A percentile compares a stretch with the other conserved stretches of the same genome.
Evolutionary conservation across 1,140 invertebrate species (phyloP).

Genomic region (Zaprionus africanus): DNA sequence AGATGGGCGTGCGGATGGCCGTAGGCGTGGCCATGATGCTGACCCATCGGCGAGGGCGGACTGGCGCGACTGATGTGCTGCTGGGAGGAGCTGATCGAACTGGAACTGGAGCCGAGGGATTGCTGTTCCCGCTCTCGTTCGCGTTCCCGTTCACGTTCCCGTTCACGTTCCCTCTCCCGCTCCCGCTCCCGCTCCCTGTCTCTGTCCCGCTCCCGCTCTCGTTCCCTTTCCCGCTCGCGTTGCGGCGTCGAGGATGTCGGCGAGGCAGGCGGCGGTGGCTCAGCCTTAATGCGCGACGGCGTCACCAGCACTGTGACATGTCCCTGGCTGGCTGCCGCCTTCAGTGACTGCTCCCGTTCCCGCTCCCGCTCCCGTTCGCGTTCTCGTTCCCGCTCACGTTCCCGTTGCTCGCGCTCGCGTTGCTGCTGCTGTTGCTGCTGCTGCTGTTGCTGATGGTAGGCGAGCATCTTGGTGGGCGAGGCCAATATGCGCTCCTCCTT

Average conservation of each 20-base stretch:
- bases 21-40: slow-evolving; percentile 27
- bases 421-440: slow-evolving; percentile 51
- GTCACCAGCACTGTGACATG: slow-evolving; percentile 83
- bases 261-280: slow-evolving; percentile 80
- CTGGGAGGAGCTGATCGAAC: slow-evolving; percentile 67
- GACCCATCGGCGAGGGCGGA: slow-evolving; percentile 51
- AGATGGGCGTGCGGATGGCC: slow-evolving; percentile 38
- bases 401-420: slow-evolving; percentile 22
- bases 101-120: slow-evolving; percentile 54
- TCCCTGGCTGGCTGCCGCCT: slow-evolving; percentile 84
- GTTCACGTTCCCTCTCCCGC: neutral
- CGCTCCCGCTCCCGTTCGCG: slow-evolving; percentile 66
- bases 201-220: slow-evolving; percentile 40
- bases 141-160: slow-evolving; percentile 24
- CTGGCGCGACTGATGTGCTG: slow-evolving; percentile 65
- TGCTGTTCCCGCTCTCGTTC: slow-evolving; percentile 46
- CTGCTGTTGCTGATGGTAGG: slow-evolving; percentile 71
- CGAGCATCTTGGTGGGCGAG: slow-evolving; percentile 79
- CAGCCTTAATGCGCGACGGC: slow-evolving; percentile 81
- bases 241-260: slow-evolving; percentile 59
- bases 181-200: slow-evolving; percentile 42
- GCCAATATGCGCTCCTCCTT: slow-evolving; percentile 78
- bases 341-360: slow-evolving; percentile 43
- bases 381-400: slow-evolving; percentile 56
- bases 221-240: slow-evolving; percentile 39